phyloP scores from a whole-genome alignment of 2,888 invertebrate species.

The Xanthia togata region DNA sequence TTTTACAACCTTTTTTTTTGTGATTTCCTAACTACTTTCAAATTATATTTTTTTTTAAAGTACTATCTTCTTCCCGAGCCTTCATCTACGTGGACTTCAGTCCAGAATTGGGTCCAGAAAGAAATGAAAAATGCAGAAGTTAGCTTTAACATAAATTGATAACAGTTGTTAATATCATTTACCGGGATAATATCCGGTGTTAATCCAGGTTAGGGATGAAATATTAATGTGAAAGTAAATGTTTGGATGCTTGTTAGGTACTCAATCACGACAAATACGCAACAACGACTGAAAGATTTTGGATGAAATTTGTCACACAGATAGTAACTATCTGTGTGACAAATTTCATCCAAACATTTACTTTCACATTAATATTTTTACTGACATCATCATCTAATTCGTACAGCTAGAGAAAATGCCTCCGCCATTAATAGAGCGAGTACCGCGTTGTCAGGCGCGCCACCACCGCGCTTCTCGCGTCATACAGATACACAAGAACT shows the following conservation, averaged over 20 bases:
- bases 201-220: neutral
- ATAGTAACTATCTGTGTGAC: neutral
- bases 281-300: too few species aligned
- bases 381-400: neutral
- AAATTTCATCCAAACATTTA: neutral
- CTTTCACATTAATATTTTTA: neutral
- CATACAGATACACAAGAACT: slow-evolving; percentile 76
- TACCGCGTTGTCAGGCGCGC: slow-evolving; percentile 17
- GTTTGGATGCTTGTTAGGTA: too few species aligned
- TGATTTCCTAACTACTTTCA: too few species aligned
- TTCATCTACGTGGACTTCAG: neutral
- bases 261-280: too few species aligned
- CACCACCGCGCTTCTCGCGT: slow-evolving; percentile 28
- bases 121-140: neutral
- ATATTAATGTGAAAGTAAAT: too few species aligned
- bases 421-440: slow-evolving; percentile 49
- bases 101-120: neutral
- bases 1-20: neutral
- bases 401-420: slow-evolving; percentile 9
- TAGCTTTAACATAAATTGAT: neutral
- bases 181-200: neutral
- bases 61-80: too few species aligned
- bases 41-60: too few species aligned
- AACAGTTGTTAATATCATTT: neutral
- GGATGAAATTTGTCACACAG: too few species aligned